Conservation (phyloP, 1,140 invertebrate genomes). For the Drosophila aff. region DNA sequence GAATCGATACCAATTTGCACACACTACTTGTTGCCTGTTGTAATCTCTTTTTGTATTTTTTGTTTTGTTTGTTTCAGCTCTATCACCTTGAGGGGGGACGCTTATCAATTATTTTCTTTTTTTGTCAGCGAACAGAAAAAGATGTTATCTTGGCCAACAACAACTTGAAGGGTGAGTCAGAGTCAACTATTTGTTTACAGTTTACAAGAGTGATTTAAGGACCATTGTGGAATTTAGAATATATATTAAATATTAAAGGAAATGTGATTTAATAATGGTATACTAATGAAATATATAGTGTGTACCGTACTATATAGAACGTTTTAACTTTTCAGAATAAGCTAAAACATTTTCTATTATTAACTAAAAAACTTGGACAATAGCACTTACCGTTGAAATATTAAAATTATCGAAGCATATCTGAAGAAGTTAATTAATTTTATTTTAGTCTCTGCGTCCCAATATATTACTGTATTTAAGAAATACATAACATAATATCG, state of each 20-base stretch:
- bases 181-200: conserved; percentile 12
- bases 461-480: no score
- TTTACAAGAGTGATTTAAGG: conserved; percentile 4
- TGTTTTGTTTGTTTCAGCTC: neutral
- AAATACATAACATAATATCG: no score
- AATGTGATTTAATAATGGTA: neutral
- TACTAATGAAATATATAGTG: no score
- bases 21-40: conserved; percentile 44
- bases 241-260: neutral
- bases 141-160: conserved; percentile 26
- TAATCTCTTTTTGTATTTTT: conserved; percentile 15
- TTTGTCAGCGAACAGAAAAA: conserved; percentile 12
- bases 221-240: neutral
- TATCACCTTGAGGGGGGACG: conserved; percentile 35
- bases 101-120: conserved; percentile 25
- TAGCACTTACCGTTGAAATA: no score
- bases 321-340: no score
- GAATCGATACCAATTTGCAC: conserved; percentile 52
- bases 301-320: no score
- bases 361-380: no score
- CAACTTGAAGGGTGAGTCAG: conserved; percentile 33
- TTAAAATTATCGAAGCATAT: no score
- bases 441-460: no score
- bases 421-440: no score
- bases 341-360: no score